Evolutionary conservation across 2,888 invertebrate species (phyloP), one percentile per base, ranked within the genome.

Genomic region (Agrypnus murinus): DNA sequence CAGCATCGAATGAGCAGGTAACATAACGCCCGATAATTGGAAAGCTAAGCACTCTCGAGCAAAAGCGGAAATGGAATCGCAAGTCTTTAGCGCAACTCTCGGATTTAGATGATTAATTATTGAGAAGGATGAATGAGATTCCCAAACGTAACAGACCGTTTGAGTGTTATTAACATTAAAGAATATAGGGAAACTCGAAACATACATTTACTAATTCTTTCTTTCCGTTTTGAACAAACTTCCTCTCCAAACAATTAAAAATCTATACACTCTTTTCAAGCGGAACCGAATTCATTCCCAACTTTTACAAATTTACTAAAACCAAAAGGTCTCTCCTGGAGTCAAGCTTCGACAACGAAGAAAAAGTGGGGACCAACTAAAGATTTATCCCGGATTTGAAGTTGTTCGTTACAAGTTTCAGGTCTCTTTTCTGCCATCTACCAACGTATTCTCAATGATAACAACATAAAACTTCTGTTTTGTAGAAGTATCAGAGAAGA

Each of bases 1-100:
- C 38, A 65, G 58, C 63, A 60, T 71, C 71, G 71, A 71, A 71
- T 65, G 66, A 66, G 71, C 71, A 71, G 71, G 71, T 71, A 71
- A 66, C 70, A 70, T 65, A 71, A 71, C 66, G 66, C 71, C 66
- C 71, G 66, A 71, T 71, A 71, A 71, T 71, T 71, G 66, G 71
- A 71, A 71, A 71, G 66, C 66, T 63, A 71, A 71, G 71, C 71
- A 66, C 66, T 71, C 71, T 67, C 58, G 38, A 63, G 63, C 58
- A 71, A 66, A 62, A 66, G 60, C 65, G 71, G 71, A 66, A 71
- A 71, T 66, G 57, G 66, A 71, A 70, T 65, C 65, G 60, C 70
- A 64, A 65, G 63, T 71, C 63, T 66, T 71, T 66, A 66, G 66
- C 62, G 19, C 66, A 71, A 67, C 66, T 71, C 63, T 63, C 63